Percentiles rank a stretch among this genome's conserved stretches.
phyloP scores from a whole-genome alignment of 2,113 vertebrate species.

The Regulus satrapa region DNA sequence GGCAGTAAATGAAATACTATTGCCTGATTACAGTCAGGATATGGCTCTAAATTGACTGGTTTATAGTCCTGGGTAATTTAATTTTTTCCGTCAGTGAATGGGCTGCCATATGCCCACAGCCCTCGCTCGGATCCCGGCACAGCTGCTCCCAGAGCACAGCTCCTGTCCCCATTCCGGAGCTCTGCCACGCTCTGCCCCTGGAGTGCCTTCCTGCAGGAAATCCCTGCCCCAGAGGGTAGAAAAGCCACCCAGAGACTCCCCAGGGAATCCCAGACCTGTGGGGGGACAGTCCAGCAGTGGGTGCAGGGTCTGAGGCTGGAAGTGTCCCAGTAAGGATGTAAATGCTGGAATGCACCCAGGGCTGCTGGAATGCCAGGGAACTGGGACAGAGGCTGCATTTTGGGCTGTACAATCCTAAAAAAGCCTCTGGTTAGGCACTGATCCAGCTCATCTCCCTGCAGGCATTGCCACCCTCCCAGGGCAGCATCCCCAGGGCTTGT shows the following conservation, averaged over 20 bases:
- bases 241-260: neutral
- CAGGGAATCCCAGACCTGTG: neutral
- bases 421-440: neutral
- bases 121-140: neutral
- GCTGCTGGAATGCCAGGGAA: neutral
- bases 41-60: constrained; percentile 30
- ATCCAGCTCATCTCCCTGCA: neutral
- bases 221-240: fast-evolving
- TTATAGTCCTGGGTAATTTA: constrained; percentile 45
- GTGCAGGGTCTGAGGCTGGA: neutral
- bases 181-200: fast-evolving
- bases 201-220: neutral
- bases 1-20: neutral
- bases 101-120: constrained; percentile 25
- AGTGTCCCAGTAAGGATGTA: neutral
- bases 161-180: fast-evolving
- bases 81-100: neutral
- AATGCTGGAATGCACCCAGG: neutral
- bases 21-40: constrained; percentile 20
- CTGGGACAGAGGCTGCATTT: neutral
- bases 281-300: fast-evolving
- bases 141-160: neutral
- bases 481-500: fast-evolving
- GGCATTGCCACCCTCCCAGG: neutral
- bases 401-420: neutral